phyloP scores from a whole-genome alignment of 2,113 vertebrate genomes.

The Vimba vimba region DNA sequence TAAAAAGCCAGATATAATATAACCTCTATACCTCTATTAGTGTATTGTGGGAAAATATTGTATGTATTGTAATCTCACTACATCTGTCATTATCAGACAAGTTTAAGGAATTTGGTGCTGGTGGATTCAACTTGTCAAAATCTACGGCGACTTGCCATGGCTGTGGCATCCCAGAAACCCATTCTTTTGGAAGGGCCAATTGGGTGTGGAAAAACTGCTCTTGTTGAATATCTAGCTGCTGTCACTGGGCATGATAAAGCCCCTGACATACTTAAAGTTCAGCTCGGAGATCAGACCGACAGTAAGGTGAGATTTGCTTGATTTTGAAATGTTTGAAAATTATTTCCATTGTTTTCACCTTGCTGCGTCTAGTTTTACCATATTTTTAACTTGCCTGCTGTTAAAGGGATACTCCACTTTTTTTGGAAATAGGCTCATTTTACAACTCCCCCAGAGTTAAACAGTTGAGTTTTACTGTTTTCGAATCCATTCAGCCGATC shows the following conservation, averaged over 20 bases:
- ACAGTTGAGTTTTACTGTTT: too few species aligned
- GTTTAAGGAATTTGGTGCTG: slow-evolving; percentile 78
- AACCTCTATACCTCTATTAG: not conserved
- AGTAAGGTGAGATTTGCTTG: slow-evolving; percentile 86
- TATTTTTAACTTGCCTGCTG: not conserved
- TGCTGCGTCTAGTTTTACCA: not conserved
- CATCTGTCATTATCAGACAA: slow-evolving; percentile 51
- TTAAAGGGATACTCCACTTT: too few species aligned
- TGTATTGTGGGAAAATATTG: not conserved
- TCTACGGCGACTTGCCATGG: slow-evolving; percentile 89
- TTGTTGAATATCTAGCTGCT: slow-evolving; percentile 88
- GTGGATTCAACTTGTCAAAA: slow-evolving; percentile 88
- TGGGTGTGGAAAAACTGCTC: slow-evolving; percentile 92
- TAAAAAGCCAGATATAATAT: not conserved
- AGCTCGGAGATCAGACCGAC: slow-evolving; percentile 97
- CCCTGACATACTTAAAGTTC: slow-evolving; percentile 91
- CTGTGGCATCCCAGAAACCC: slow-evolving; percentile 87
- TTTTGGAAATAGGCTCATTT: too few species aligned
- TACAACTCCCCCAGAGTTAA: too few species aligned
- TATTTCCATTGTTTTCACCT: not conserved
- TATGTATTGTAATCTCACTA: not conserved
- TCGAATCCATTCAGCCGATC: too few species aligned
- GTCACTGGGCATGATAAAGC: slow-evolving; percentile 86
- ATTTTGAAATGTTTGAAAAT: not conserved
- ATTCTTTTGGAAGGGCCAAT: slow-evolving; percentile 96